Evolutionary conservation across 2,797 vertebrate genomes (phyloP).

Genomic region (Sarcophilus harrisii): DNA sequence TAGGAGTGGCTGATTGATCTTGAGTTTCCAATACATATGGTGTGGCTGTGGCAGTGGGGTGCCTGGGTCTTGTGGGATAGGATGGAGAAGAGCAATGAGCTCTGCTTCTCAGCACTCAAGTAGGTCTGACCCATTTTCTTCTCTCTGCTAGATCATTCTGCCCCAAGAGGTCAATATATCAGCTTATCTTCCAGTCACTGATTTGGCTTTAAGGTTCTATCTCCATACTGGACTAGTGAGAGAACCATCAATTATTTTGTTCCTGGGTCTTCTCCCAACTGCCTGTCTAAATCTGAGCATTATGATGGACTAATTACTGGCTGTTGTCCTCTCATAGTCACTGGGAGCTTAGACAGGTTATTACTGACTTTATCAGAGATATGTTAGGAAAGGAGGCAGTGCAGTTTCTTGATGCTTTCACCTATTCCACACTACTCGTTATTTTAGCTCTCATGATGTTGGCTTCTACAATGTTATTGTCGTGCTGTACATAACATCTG

Average conservation of each 20-base stretch:
- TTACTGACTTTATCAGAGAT: slow-evolving; percentile 96
- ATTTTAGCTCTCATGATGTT: slow-evolving; percentile 96
- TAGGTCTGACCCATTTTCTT: neutral
- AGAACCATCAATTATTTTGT: slow-evolving; percentile 89
- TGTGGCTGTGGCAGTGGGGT: neutral
- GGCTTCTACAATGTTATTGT: slow-evolving; percentile 96
- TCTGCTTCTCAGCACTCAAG: neutral
- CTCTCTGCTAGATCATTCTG: neutral
- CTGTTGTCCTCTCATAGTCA: slow-evolving; percentile 92
- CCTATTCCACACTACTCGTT: slow-evolving; percentile 95
- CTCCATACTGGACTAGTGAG: slow-evolving; percentile 95
- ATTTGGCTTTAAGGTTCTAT: slow-evolving; percentile 90
- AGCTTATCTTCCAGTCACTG: neutral
- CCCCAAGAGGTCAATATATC: neutral
- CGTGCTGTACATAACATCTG: slow-evolving; percentile 94
- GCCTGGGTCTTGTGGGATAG: neutral
- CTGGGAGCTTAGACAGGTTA: slow-evolving; percentile 96
- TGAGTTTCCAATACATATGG: neutral
- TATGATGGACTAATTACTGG: slow-evolving; percentile 92
- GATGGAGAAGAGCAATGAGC: neutral
- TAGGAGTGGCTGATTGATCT: neutral
- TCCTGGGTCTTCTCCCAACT: slow-evolving; percentile 92
- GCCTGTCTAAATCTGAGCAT: slow-evolving; percentile 91
- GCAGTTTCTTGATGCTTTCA: slow-evolving; percentile 89
- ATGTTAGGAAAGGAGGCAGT: slow-evolving; percentile 89